Evolutionary conservation across 1,140 invertebrate genomes (phyloP).

Genomic region (Steinernema feltiae): DNA sequence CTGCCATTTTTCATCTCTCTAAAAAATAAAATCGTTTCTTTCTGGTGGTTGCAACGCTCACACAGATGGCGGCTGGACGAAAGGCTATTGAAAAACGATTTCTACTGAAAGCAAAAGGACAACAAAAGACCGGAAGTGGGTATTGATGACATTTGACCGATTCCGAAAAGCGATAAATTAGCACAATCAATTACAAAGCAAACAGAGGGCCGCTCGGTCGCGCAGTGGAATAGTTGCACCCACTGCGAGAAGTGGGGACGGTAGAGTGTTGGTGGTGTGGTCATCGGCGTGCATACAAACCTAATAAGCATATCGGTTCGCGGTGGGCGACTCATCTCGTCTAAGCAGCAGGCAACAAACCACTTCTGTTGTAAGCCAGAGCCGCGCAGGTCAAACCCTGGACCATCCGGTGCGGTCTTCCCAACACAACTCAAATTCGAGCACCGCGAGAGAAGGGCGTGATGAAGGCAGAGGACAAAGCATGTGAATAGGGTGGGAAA

Average conservation of each 20-base stretch:
- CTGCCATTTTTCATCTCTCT: too few species aligned
- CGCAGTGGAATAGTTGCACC: neutral
- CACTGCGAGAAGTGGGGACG: neutral
- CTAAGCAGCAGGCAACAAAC: neutral
- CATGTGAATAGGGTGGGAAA: slow-evolving; percentile 1
- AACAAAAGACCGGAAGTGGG: neutral
- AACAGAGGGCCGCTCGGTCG: neutral
- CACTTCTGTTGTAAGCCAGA: neutral
- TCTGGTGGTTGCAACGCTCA: too few species aligned
- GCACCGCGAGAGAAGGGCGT: too few species aligned
- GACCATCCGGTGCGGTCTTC: neutral
- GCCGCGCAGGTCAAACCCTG: neutral
- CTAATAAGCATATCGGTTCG: slow-evolving; percentile 8
- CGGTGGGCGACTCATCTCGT: neutral
- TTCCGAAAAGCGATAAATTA: neutral
- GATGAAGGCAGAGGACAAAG: neutral
- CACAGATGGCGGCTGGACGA: neutral
- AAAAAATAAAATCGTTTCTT: too few species aligned
- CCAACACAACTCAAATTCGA: too few species aligned
- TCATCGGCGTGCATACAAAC: neutral
- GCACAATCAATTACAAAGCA: slow-evolving; percentile 6
- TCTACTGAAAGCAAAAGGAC: neutral
- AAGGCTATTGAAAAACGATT: neutral
- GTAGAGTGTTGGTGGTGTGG: neutral
- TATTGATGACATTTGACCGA: neutral